These are phyloP conservation scores for Drosophila falleni DNA, from an alignment of 2,888 invertebrate species.

Conservation along the genomic window DNA sequence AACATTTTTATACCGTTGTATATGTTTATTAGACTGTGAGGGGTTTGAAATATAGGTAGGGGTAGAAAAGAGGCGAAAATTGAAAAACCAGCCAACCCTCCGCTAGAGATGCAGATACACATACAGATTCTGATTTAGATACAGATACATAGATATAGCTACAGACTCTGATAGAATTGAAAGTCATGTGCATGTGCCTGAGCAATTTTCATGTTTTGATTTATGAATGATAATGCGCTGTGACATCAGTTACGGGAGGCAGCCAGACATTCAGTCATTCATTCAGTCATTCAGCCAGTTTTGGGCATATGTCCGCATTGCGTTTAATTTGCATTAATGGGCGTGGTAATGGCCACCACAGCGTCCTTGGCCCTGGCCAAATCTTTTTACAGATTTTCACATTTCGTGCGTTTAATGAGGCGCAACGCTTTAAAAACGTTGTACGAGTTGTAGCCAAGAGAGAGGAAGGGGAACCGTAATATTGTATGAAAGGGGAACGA, in stretches of 20 bases:
- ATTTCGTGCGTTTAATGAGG: slow-evolving; percentile 69
- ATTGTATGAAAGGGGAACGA: background rate
- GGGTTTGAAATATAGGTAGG: slow-evolving; percentile 11
- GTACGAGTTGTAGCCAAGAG: background rate
- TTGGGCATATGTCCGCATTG: slow-evolving; percentile 81
- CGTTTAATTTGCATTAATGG: slow-evolving; percentile 83
- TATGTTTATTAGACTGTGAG: slow-evolving; percentile 71
- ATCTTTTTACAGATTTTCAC: slow-evolving; percentile 14
- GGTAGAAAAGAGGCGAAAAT: slow-evolving; percentile 33
- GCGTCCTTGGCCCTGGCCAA: slow-evolving; percentile 33
- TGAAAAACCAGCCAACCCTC: slow-evolving; percentile 55
- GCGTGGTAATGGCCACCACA: slow-evolving; percentile 71
- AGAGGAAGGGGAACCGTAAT: background rate
- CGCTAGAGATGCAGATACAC: slow-evolving; percentile 8
- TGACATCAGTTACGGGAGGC: slow-evolving; percentile 66
- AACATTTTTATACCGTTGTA: slow-evolving; percentile 57
- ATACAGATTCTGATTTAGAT: background rate
- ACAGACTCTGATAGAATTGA: slow-evolving; percentile 20
- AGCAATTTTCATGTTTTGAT: slow-evolving; percentile 84
- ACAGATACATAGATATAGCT: slow-evolving; percentile 2
- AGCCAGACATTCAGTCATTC: slow-evolving; percentile 13
- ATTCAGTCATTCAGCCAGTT: slow-evolving; percentile 19
- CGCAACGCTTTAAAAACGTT: slow-evolving; percentile 56
- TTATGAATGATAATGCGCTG: slow-evolving; percentile 84
- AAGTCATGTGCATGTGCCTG: slow-evolving; percentile 40